These are phyloP conservation scores for Paramormyrops hopkinsi DNA, from an alignment of 2,797 vertebrate species.

Conservation along the genomic window DNA sequence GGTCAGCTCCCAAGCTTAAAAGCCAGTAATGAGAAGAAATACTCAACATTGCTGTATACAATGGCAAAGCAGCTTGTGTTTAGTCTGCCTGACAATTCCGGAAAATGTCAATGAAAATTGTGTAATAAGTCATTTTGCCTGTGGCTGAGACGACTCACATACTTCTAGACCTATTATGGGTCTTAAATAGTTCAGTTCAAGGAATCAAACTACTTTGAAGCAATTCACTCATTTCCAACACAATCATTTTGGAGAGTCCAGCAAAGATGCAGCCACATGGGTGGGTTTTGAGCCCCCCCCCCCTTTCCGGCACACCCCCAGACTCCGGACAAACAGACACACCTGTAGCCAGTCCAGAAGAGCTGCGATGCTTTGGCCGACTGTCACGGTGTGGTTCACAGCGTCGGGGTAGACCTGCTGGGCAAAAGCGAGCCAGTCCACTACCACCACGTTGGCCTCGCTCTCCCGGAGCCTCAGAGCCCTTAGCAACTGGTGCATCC, in stretches of 20 bases:
- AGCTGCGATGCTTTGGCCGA: conserved; percentile 68
- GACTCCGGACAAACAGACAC: conserved; percentile 8
- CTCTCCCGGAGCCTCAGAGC: conserved; percentile 74
- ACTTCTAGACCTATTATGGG: background rate
- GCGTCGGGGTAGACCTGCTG: conserved; percentile 84
- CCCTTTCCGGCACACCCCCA: background rate
- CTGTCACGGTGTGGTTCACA: conserved; percentile 70
- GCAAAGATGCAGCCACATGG: background rate
- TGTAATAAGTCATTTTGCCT: background rate
- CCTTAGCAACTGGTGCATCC: conserved; percentile 74
- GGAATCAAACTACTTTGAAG: background rate
- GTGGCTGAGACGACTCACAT: background rate
- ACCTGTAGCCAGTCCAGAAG: conserved; percentile 92
- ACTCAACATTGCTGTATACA: background rate
- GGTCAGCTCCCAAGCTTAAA: background rate
- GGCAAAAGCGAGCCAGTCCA: conserved; percentile 81
- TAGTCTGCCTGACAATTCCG: background rate
- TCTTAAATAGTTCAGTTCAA: background rate
- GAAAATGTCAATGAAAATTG: background rate
- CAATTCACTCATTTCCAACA: background rate
- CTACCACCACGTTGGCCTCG: conserved; percentile 78
- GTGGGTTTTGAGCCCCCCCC: background rate
- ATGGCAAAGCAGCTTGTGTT: background rate
- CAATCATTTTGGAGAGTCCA: background rate
- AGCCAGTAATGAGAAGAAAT: background rate